Percentiles rank a stretch among this genome's conserved stretches.
These are phyloP conservation scores for Plecotus auritus DNA, from an alignment of 2,113 vertebrate genomes.

Conservation along the genomic window DNA sequence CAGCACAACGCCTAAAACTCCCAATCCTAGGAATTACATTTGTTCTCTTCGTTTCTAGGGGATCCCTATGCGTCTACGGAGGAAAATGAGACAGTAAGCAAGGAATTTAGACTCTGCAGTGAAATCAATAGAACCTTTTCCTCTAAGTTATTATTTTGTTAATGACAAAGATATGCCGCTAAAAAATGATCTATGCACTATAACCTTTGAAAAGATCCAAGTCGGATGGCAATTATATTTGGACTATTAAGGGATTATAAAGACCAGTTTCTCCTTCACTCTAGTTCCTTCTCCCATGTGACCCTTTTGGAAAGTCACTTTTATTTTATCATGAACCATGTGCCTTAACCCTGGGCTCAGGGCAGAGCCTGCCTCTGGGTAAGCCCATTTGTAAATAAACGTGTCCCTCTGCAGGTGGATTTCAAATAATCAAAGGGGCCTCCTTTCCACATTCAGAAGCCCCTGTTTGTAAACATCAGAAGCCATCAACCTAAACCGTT, in stretches of 20 bases:
- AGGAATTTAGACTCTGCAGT: conserved; percentile 7
- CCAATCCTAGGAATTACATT: background rate
- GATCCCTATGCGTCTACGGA: background rate
- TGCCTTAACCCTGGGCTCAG: background rate
- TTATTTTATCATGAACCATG: conserved; percentile 10
- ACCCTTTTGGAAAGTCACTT: conserved; percentile 3
- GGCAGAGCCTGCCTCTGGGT: background rate
- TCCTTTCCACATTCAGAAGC: background rate
- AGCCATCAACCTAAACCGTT: background rate
- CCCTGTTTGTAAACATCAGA: background rate
- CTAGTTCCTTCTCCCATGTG: background rate
- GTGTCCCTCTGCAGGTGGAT: background rate
- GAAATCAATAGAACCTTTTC: conserved; percentile 22
- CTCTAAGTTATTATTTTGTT: conserved; percentile 35
- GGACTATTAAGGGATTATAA: background rate
- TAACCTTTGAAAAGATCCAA: conserved; percentile 19
- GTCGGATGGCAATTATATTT: conserved; percentile 4
- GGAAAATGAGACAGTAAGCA: background rate
- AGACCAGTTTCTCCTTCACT: background rate
- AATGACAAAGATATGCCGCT: conserved; percentile 28
- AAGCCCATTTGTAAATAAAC: background rate
- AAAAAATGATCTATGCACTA: background rate
- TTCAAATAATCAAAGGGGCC: background rate
- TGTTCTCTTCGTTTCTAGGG: background rate
- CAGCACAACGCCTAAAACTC: background rate